A percentile compares a stretch with the other conserved stretches of the same genome.
Conservation (phyloP, 1,140 invertebrate species). For the Hylyphantes graminicola region DNA sequence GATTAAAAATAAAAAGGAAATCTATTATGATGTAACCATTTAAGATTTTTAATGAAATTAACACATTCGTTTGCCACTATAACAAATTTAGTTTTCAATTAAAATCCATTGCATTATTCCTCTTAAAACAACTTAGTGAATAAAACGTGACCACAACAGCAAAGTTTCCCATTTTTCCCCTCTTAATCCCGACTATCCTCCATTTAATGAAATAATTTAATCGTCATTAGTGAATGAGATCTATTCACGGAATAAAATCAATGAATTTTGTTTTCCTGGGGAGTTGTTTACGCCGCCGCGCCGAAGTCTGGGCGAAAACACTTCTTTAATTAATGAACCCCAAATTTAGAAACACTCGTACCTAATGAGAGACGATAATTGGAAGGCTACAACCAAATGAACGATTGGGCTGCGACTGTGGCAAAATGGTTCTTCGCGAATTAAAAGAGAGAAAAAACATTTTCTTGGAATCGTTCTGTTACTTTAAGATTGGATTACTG, state of each 20-base stretch:
- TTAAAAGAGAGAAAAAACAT: constrained; percentile 12
- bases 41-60: too few species aligned
- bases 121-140: not conserved
- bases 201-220: constrained; percentile 47
- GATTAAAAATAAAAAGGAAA: too few species aligned
- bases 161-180: not conserved
- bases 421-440: constrained; percentile 29
- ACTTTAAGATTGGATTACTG: too few species aligned
- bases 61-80: too few species aligned
- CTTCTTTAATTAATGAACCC: constrained; percentile 51
- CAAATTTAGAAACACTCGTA: constrained; percentile 56
- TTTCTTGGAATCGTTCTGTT: not conserved
- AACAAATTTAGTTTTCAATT: too few species aligned
- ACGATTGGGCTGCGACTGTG: not conserved
- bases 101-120: too few species aligned
- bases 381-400: constrained; percentile 34
- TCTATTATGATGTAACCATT: too few species aligned
- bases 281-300: constrained; percentile 39
- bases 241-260: constrained; percentile 37
- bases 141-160: not conserved
- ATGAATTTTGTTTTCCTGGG: constrained; percentile 38
- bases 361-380: constrained; percentile 53
- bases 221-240: constrained; percentile 48
- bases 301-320: constrained; percentile 2
- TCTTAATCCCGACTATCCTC: not conserved